Percentiles rank a stretch among this genome's conserved stretches.
Conservation (phyloP, 2,888 invertebrate genomes). For the Leucophenga maculata region DNA sequence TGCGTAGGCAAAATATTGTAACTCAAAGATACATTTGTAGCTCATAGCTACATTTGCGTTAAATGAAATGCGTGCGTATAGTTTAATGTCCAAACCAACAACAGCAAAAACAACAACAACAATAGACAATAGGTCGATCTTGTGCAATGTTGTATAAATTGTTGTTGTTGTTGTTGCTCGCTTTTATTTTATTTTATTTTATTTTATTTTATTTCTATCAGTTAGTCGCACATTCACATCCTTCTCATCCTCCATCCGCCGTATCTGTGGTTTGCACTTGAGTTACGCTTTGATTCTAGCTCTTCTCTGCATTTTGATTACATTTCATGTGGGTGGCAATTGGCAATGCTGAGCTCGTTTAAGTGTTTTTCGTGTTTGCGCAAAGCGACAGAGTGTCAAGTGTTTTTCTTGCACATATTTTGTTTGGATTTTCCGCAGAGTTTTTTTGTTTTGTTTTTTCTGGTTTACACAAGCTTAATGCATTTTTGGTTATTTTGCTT, state of each 20-base stretch:
- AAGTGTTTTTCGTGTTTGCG: not conserved
- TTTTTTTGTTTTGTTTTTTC: constrained; percentile 35
- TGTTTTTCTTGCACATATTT: constrained; percentile 56
- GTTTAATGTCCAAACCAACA: not conserved
- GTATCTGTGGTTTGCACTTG: not conserved
- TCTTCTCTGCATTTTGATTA: not conserved
- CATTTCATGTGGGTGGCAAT: not conserved
- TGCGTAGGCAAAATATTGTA: not conserved
- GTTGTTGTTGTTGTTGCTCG: not conserved
- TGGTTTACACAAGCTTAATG: constrained; percentile 34
- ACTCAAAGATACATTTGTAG: no score
- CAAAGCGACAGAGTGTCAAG: constrained; percentile 56
- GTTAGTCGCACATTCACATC: no score
- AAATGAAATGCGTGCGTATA: not conserved
- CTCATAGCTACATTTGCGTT: not conserved
- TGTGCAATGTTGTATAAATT: no score
- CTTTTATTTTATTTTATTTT: no score
- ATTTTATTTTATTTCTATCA: no score
- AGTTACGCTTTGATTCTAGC: not conserved
- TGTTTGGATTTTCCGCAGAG: constrained; percentile 34
- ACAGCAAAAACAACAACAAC: no score
- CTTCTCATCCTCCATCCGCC: no score
- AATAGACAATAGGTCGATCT: not conserved
- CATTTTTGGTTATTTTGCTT: constrained; percentile 30
- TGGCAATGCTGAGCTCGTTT: constrained; percentile 26